Evolutionary conservation across 1,140 invertebrate species (phyloP), one percentile per base, ranked within the genome.

Genomic region (Fopius arisanus): DNA sequence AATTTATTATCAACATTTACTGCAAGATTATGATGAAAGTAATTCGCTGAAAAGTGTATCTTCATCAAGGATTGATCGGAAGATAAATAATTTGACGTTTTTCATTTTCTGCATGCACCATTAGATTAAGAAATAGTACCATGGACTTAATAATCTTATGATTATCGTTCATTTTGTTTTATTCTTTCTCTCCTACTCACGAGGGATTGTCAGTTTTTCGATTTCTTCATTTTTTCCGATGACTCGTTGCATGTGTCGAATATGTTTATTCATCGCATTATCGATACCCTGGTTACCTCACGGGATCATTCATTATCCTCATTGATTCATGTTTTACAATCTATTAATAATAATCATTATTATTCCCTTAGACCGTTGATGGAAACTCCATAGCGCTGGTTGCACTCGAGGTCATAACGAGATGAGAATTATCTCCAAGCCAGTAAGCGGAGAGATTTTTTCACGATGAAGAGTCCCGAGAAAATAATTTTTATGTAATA

Each of bases 361-460:
- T 23, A 23, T 65, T 65, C 33, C n/a, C 28, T 69, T 69, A 69
- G 67, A 69, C 67, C 67, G 41, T 69, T 43, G 21, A 2, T 31
- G 41, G 67, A 54, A 69, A 54, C 41, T 69, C 48, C n/a, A 1
- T 29, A 48, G 67, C 41, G 43, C 43, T 12, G 43, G 43, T 54
- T 43, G n/a, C 54, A 59, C 54, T 59, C 54, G 26, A 59, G 54
- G 54, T 23, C 10, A 1, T 59, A n/a, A 59, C 6, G 43, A 19
- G 43, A 16, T 3, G 19, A 26, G 10, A 12, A 26, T 59, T 59
- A 5, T 26, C 19, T 26, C 48, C 41, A 67, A 40, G 43, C 59
- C 70, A 28, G 31, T 71, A 19, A 70, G 54, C 23, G 14, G 19
- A 59, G 6, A 59, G 19, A 2, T 16, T 51, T 26, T 59, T 59